phyloP scores from a whole-genome alignment of 1,140 invertebrate species.

The Drosophila obscura region DNA sequence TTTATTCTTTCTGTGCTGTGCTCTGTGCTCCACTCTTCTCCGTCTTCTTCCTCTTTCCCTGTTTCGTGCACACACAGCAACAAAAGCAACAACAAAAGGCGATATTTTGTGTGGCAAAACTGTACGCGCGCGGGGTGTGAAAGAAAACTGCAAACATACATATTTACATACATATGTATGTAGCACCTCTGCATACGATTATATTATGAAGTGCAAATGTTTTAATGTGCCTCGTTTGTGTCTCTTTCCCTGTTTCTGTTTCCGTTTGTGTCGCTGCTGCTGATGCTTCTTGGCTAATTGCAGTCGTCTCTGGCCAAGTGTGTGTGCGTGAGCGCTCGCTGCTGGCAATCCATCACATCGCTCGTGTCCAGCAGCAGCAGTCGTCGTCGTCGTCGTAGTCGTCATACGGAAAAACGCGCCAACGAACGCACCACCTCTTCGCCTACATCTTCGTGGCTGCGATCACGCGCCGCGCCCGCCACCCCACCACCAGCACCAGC shows the following conservation, averaged over 20 bases:
- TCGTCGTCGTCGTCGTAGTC: background rate
- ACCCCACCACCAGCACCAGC: background rate
- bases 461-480: conserved; percentile 39
- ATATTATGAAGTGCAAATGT: conserved; percentile 13
- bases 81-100: conserved; percentile 54
- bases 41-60: conserved; percentile 62
- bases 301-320: conserved; percentile 18
- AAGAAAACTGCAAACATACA: conserved; percentile 22
- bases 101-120: conserved; percentile 76
- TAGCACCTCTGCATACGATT: conserved; percentile 20
- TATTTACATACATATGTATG: conserved; percentile 37
- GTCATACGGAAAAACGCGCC: conserved; percentile 49
- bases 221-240: conserved; percentile 17
- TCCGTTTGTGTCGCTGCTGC: conserved; percentile 16
- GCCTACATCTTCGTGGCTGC: conserved; percentile 7
- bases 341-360: conserved; percentile 12
- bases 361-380: conserved; percentile 31
- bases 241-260: too few species aligned
- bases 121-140: conserved; percentile 57
- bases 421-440: conserved; percentile 28
- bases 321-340: conserved; percentile 10
- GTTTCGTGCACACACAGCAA: conserved; percentile 46
- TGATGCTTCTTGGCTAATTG: conserved; percentile 1
- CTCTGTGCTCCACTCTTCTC: conserved; percentile 21
- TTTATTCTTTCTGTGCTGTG: conserved; percentile 53